These are phyloP conservation scores for Saccopteryx leptura DNA, from an alignment of 2,113 vertebrate genomes.

Conservation along the genomic window DNA sequence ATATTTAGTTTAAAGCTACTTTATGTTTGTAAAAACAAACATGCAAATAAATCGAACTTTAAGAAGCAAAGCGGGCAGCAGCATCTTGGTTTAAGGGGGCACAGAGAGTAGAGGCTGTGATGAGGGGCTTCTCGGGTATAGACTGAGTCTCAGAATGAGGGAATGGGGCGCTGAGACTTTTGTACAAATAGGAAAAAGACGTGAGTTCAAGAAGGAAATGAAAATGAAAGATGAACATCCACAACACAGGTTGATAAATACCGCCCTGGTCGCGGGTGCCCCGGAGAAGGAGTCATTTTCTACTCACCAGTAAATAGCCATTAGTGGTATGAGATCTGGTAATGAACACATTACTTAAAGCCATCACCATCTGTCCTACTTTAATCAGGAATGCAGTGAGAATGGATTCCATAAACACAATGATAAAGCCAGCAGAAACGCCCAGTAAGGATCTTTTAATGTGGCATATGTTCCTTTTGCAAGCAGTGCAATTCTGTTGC, in stretches of 20 bases:
- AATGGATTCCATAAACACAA: constrained; percentile 68
- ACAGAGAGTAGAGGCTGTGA: neutral
- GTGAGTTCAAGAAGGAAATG: neutral
- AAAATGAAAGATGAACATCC: constrained; percentile 31
- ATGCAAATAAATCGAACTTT: neutral
- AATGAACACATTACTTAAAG: constrained; percentile 74
- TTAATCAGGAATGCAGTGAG: constrained; percentile 66
- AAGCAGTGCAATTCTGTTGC: constrained; percentile 33
- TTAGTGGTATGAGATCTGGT: constrained; percentile 72
- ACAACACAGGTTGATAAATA: constrained; percentile 54
- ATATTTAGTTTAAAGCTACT: neutral
- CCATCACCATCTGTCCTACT: constrained; percentile 78
- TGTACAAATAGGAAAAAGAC: neutral
- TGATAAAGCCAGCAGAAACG: constrained; percentile 67
- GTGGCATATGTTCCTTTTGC: constrained; percentile 73
- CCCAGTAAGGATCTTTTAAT: constrained; percentile 64
- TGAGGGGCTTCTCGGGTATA: neutral
- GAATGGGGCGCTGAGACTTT: neutral
- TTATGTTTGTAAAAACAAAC: constrained; percentile 47
- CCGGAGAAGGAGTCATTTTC: constrained; percentile 71
- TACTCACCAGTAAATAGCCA: constrained; percentile 58
- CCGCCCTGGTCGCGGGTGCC: neutral
- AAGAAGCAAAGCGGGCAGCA: neutral
- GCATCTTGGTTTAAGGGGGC: neutral
- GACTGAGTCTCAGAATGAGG: neutral